A percentile compares a stretch with the other conserved stretches of the same genome.
phyloP scores from a whole-genome alignment of 1,140 invertebrate species.

The Plodia interpunctella region DNA sequence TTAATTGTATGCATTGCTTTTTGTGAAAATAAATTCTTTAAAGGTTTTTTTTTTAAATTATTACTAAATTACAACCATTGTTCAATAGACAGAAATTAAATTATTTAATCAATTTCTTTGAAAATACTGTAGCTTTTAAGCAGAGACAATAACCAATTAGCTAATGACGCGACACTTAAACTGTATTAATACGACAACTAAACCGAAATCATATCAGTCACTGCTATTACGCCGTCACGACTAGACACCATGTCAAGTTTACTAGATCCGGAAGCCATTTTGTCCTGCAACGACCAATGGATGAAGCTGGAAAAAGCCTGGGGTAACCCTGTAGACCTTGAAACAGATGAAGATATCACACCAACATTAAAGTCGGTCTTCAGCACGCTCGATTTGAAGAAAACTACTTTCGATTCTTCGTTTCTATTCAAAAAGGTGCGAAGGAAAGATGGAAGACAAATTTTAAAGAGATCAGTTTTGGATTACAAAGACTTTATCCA shows the following conservation, averaged over 20 bases:
- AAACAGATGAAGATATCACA: conserved; percentile 46
- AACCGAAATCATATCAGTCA: neutral
- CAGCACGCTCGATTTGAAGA: conserved; percentile 46
- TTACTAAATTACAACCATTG: no score
- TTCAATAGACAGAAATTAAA: no score
- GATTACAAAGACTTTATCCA: conserved; percentile 51
- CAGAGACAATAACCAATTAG: neutral
- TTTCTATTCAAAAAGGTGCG: conserved; percentile 49
- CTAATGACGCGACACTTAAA: neutral
- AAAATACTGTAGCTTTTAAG: no score
- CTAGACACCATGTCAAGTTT: conserved; percentile 18
- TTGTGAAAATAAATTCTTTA: no score
- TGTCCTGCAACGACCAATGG: conserved; percentile 59
- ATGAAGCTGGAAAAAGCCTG: conserved; percentile 50
- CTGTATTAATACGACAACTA: neutral
- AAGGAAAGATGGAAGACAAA: conserved; percentile 39
- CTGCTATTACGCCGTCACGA: neutral
- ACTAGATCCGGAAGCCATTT: conserved; percentile 47
- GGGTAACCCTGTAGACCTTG: conserved; percentile 57
- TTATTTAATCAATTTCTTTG: no score
- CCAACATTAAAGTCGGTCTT: conserved; percentile 36
- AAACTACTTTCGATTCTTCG: conserved; percentile 54
- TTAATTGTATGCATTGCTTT: no score
- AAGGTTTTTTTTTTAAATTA: no score
- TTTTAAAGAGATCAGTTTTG: conserved; percentile 42